Evolutionary conservation across 35 echinoderm and acorn worm species (phyloP), one percentile per base, ranked within the genome.

Genomic region (Heliocidaris erythrogramma): DNA sequence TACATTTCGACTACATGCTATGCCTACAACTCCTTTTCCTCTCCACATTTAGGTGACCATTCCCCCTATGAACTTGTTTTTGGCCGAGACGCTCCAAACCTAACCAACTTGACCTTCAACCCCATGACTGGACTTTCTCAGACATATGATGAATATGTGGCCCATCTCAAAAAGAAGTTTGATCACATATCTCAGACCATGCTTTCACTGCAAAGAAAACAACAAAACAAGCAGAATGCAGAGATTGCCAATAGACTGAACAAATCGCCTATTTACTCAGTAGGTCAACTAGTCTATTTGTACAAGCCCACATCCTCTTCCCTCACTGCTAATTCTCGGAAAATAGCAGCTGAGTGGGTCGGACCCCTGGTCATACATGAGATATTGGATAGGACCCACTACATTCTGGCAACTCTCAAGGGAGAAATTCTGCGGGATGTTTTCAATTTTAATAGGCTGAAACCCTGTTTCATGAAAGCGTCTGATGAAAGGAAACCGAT

Each of bases 281-380:
- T n/a, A n/a, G n/a, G n/a, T n/a, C n/a, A n/a, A n/a, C n/a, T n/a
- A n/a, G n/a, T n/a, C n/a, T n/a, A n/a, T n/a, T n/a, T n/a, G n/a
- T 96, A 35, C 42, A 94, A 96, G 93, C 93, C 95, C 14, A 96
- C 92, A 42, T 96, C 93, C 30, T 96, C 93, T 42, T 96, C 95
- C 5, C 31, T 96, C 84, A 94, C 93, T 35, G 93, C 93, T 30
- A 96, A 96, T 48, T 96, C 95, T 27, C 91, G 93, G 35, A 59
- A 85, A 65, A 96, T 96, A 49, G 84, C 95, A 56, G 95, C 95
- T 85, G 95, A 94, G 94, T 96, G 93, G 93, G 53, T 48, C 35
- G 92, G 95, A 88, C 95, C 95, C 5, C 88, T 96, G 49, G 92
- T 96, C 32, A 59, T 94, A 47, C 95, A 96, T 59, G 6, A 96